A percentile compares a stretch with the other conserved stretches of the same genome.
These are phyloP conservation scores for Phaenicophaeus curvirostris DNA, from an alignment of 2,797 vertebrate species.

Conservation along the genomic window DNA sequence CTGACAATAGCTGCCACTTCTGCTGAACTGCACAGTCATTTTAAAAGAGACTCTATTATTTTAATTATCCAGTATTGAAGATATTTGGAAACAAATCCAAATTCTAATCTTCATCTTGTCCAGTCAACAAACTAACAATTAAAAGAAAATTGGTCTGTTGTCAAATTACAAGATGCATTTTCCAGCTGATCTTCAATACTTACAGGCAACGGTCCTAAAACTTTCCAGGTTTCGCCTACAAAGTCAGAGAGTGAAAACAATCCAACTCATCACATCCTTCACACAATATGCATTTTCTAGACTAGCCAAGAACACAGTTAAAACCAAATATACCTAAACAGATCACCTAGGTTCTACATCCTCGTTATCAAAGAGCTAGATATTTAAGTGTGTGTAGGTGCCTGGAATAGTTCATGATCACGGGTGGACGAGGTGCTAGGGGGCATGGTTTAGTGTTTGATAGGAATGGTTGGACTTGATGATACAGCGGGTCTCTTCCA, in stretches of 20 bases:
- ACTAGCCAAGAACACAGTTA: not conserved
- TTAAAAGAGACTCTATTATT: not conserved
- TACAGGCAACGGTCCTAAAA: not conserved
- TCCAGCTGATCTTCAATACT: not conserved
- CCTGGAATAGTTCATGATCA: not conserved
- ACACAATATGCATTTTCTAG: not conserved
- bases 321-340: not conserved
- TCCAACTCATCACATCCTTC: not conserved
- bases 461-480: too few relatives aligned
- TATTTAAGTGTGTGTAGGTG: not conserved
- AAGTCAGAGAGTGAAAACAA: not conserved
- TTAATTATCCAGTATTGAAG: not conserved
- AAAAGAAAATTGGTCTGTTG: not conserved
- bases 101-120: not conserved
- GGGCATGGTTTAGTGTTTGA: too few relatives aligned
- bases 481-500: too few relatives aligned
- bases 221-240: not conserved
- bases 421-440: too few relatives aligned
- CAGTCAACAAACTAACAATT: not conserved
- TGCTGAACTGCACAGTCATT: not conserved
- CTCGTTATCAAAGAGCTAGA: not conserved
- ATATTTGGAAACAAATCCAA: not conserved
- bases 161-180: not conserved
- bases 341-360: not conserved
- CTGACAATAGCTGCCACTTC: constrained; percentile 47